Percentiles rank a stretch among this genome's conserved stretches.
These are phyloP conservation scores for Latrodectus hesperus DNA, from an alignment of 2,888 invertebrate species.

Conservation along the genomic window DNA sequence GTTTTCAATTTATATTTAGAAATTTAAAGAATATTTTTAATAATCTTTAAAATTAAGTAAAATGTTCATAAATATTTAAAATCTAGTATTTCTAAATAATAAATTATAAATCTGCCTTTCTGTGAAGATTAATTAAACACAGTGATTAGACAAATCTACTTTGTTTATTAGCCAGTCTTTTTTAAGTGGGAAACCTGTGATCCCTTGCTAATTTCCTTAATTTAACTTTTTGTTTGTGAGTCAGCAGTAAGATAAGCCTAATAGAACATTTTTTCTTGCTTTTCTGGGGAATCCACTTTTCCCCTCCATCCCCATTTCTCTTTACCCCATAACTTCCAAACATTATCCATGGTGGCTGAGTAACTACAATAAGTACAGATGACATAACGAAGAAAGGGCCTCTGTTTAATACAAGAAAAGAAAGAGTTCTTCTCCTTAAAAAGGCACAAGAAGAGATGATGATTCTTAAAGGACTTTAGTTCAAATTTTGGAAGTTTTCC, in stretches of 20 bases:
- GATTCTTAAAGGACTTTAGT: constrained; percentile 41
- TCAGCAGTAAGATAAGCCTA: constrained; percentile 21
- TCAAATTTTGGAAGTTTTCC: constrained; percentile 34
- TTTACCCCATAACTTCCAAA: constrained; percentile 30
- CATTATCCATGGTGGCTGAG: constrained; percentile 56
- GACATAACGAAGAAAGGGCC: constrained; percentile 28
- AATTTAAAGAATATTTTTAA: no score
- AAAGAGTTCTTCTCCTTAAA: background rate
- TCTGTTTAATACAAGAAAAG: constrained; percentile 41
- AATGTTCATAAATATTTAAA: no score
- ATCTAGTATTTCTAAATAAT: no score
- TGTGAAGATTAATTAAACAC: no score
- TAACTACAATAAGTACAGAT: constrained; percentile 44
- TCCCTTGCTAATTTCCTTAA: constrained; percentile 47
- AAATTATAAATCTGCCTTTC: no score
- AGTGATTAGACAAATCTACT: no score
- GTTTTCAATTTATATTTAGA: no score
- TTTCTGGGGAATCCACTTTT: background rate
- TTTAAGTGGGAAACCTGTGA: background rate
- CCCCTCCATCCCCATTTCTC: background rate
- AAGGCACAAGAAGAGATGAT: constrained; percentile 20
- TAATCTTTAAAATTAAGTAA: no score
- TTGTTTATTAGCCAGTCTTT: background rate
- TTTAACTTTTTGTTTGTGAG: constrained; percentile 25
- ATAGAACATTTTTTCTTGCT: constrained; percentile 1